Percentiles rank a stretch among this genome's conserved stretches.
Conservation (phyloP, 2,113 vertebrate genomes). For the Campylorhamphus procurvoides region DNA sequence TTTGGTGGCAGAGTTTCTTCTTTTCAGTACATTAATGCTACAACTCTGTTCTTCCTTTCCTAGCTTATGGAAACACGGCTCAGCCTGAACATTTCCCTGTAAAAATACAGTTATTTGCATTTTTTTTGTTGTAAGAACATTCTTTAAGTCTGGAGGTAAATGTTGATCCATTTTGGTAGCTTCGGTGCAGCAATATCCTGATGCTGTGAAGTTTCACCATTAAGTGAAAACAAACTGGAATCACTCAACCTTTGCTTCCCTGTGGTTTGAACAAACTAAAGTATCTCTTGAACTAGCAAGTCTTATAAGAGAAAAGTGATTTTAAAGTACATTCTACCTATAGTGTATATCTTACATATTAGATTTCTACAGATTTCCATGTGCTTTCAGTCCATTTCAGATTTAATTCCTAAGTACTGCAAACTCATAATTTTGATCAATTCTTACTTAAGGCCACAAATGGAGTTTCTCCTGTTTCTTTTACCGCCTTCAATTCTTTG, state of each 20-base stretch:
- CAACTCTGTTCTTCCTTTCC: conserved; percentile 8
- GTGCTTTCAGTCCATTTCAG: conserved; percentile 20
- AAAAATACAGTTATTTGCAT: conserved; percentile 31
- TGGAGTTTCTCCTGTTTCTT: not conserved
- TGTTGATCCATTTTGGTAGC: conserved; percentile 40
- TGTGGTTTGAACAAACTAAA: not conserved
- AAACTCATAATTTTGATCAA: not conserved
- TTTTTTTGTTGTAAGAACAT: conserved; percentile 44
- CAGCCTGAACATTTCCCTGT: conserved; percentile 30
- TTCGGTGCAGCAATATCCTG: conserved; percentile 48
- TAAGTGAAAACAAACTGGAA: conserved; percentile 1
- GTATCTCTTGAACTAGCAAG: not conserved
- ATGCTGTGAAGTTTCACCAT: not conserved
- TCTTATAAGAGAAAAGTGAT: conserved; percentile 24
- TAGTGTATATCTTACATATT: not conserved
- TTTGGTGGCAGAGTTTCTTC: conserved; percentile 36
- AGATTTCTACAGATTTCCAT: conserved; percentile 8
- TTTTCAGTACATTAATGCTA: conserved; percentile 12
- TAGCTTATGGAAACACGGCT: conserved; percentile 30
- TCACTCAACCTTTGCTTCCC: conserved; percentile 4
- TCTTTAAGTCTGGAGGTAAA: conserved; percentile 65
- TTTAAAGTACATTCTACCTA: conserved; percentile 34
- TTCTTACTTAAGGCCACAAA: conserved; percentile 40
- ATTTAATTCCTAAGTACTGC: not conserved
- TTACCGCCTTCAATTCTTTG: not conserved